A percentile compares a stretch with the other conserved stretches of the same genome.
phyloP scores from a whole-genome alignment of 2,113 vertebrate genomes.

The Xiphorhynchus elegans region DNA sequence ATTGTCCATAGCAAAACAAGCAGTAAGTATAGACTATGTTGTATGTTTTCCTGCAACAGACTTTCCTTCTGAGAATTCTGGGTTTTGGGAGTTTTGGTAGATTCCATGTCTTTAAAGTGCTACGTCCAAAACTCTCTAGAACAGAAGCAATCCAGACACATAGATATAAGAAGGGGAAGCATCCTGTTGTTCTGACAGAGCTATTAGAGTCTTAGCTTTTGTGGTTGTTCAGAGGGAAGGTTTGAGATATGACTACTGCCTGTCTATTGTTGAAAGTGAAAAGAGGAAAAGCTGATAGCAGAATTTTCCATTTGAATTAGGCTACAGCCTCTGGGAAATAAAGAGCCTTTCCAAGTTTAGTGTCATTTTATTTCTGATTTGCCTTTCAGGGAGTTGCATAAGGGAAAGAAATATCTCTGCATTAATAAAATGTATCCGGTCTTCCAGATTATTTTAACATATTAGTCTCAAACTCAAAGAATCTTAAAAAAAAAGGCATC shows the following conservation, averaged over 20 bases:
- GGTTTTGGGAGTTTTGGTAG: background rate
- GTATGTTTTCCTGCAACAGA: background rate
- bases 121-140: background rate
- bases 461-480: slow-evolving; percentile 29
- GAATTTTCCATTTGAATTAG: slow-evolving; percentile 44
- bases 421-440: slow-evolving; percentile 66
- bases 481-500: slow-evolving; percentile 48
- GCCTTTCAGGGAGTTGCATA: background rate
- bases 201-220: background rate
- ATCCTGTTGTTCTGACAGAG: background rate
- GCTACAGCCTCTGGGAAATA: slow-evolving; percentile 62
- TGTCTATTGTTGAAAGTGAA: background rate
- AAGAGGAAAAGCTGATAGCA: background rate
- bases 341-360: slow-evolving; percentile 48
- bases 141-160: background rate
- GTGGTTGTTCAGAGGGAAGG: background rate
- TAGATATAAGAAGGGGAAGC: background rate
- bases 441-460: slow-evolving; percentile 53
- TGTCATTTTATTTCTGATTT: slow-evolving; percentile 35
- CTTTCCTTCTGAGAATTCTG: background rate
- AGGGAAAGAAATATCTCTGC: background rate
- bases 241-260: background rate
- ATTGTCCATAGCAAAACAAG: background rate
- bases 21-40: background rate
- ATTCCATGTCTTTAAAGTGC: background rate